Conservation (phyloP, 2,888 invertebrate genomes). For the Aporophyla nigra region DNA sequence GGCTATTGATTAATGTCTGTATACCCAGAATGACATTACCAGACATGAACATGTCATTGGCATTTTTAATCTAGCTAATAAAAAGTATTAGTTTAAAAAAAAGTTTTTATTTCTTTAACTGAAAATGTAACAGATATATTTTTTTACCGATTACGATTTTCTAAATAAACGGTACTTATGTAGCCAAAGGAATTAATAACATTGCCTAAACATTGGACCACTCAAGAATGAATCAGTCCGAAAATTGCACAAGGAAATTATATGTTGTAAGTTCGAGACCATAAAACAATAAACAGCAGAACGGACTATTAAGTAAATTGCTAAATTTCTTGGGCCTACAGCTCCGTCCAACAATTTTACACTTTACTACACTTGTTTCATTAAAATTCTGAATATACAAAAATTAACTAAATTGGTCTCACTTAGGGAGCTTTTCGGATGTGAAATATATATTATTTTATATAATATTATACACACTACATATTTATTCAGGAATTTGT, state of each 20-base stretch:
- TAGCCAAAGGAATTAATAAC: slow-evolving; percentile 62
- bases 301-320: slow-evolving; percentile 72
- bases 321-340: slow-evolving; percentile 68
- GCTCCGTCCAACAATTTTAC: slow-evolving; percentile 58
- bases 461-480: background rate
- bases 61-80: background rate
- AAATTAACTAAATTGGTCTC: slow-evolving; percentile 50
- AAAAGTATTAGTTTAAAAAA: slow-evolving; percentile 10
- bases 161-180: background rate
- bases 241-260: slow-evolving; percentile 68
- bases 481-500: background rate
- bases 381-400: slow-evolving; percentile 54
- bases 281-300: slow-evolving; percentile 72
- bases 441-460: slow-evolving; percentile 18
- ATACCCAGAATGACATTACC: no score
- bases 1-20: slow-evolving; percentile 31
- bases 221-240: slow-evolving; percentile 63
- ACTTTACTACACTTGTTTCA: slow-evolving; percentile 52
- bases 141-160: background rate
- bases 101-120: slow-evolving; percentile 23
- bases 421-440: slow-evolving; percentile 39
- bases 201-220: slow-evolving; percentile 61
- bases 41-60: background rate
- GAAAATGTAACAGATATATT: background rate
- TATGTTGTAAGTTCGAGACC: slow-evolving; percentile 68